Percentiles rank a stretch among this genome's conserved stretches.
Conservation (phyloP, 2,888 invertebrate genomes). For the Acronicta psi region DNA sequence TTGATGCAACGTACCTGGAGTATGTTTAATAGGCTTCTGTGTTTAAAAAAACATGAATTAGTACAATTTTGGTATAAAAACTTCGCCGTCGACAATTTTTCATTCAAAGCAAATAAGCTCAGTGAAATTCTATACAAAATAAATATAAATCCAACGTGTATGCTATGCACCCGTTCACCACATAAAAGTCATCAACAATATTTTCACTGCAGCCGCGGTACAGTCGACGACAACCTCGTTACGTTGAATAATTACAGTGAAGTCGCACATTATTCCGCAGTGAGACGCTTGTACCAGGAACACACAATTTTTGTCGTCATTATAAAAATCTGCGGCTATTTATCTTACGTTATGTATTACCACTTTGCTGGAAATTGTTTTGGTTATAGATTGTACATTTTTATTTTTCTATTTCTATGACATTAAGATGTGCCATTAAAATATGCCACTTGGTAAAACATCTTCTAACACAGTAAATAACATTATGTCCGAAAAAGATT, state of each 20-base stretch:
- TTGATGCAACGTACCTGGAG: too few species aligned
- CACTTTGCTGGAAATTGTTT: not conserved
- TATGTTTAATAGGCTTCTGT: too few species aligned
- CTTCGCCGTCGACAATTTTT: not conserved
- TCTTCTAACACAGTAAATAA: too few species aligned
- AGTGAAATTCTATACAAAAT: constrained; percentile 12
- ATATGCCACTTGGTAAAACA: too few species aligned
- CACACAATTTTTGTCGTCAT: constrained; percentile 35
- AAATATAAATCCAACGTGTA: constrained; percentile 10
- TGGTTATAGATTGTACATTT: constrained; percentile 7
- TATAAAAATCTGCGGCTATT: constrained; percentile 61
- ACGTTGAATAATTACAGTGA: constrained; percentile 64
- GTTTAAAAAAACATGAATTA: too few species aligned
- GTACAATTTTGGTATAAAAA: too few species aligned
- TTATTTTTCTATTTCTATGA: not conserved
- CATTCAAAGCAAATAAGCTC: not conserved
- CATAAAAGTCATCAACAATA: constrained; percentile 51
- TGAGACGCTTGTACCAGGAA: constrained; percentile 5
- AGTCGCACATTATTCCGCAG: constrained; percentile 59
- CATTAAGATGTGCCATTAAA: not conserved
- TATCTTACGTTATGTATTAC: constrained; percentile 34
- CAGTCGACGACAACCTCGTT: constrained; percentile 62
- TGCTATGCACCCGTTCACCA: constrained; percentile 26
- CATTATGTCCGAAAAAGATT: too few species aligned
- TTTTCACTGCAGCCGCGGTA: constrained; percentile 56